Evolutionary conservation across 2,888 invertebrate genomes (phyloP).

Genomic region (Drosophila rubida): DNA sequence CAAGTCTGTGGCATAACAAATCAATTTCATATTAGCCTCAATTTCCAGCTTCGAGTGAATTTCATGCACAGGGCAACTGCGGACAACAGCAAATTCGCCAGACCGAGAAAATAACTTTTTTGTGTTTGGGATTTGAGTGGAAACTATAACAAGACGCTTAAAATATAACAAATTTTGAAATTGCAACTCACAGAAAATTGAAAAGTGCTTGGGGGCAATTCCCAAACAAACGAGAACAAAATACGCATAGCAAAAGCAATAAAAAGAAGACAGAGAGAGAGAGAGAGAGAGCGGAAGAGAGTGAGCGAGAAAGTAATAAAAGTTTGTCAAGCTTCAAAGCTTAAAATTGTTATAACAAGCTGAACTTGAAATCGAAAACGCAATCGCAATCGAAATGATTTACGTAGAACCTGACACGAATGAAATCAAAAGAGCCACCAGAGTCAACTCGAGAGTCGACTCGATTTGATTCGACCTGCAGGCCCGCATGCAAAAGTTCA

Average conservation of each 20-base stretch:
- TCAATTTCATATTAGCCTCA: conserved; percentile 61
- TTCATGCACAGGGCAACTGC: conserved; percentile 10
- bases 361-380: conserved; percentile 72
- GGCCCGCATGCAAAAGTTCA: conserved; percentile 38
- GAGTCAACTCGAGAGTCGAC: not conserved
- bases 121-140: conserved; percentile 34
- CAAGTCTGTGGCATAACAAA: conserved; percentile 58
- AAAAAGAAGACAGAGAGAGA: conserved; percentile 2
- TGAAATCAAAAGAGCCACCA: conserved; percentile 44
- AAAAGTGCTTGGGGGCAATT: conserved; percentile 57
- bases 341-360: conserved; percentile 51
- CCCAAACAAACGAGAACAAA: conserved; percentile 38
- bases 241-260: not conserved
- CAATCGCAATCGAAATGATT: conserved; percentile 22
- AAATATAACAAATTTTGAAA: conserved; percentile 49
- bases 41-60: conserved; percentile 14
- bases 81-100: conserved; percentile 25
- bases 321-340: conserved; percentile 49
- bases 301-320: conserved; percentile 51
- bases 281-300: conserved; percentile 7
- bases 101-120: conserved; percentile 58
- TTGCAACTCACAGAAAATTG: conserved; percentile 61
- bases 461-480: conserved; percentile 8
- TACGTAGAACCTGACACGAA: conserved; percentile 29
- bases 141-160: conserved; percentile 69